Evolutionary conservation across 2,113 vertebrate genomes (phyloP), one percentile per base, ranked within the genome.

Genomic region (Suncus etruscus): DNA sequence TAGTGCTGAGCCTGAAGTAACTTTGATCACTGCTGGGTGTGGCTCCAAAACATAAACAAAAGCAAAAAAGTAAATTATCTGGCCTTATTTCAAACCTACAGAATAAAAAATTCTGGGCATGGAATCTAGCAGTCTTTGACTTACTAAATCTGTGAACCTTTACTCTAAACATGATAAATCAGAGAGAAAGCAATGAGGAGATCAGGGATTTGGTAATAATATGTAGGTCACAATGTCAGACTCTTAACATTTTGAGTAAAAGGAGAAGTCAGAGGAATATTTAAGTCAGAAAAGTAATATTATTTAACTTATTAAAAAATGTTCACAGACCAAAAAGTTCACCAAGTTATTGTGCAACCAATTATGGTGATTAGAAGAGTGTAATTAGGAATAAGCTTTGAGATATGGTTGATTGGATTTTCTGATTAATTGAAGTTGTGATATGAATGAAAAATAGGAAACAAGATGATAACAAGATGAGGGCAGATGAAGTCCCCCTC

Each of bases 151-250:
- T 72, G 73, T 88, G 70, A 78, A 69, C 32, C 45, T 72, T 47
- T 61, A 63, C 77, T 80, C 16, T 72, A 80, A 94, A 77, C 24
- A 83, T 85, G 69, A 81, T 74, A 72, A 72, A 72, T 48, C 11
- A 75, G 61, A 69, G 39, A 54, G 39, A 75, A 25, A 69, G 18
- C n/a, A 76, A 20, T 69, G 50, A 76, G 83, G 82, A 83, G 24
- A 29, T 87, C 27, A 89, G 58, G 85, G 68, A 75, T 15, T 39
- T 84, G 24, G 11, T 69, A 6, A n/a, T n/a, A n/a, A n/a, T n/a
- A n/a, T n/a, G 32, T 18, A 66, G 14, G 29, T 31, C 18, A 88
- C 24, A 54, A 29, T 39, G 69, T 72, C 83, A 51, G 50, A 87
- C 63, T 83, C 82, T 69, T 92, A 25, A 66, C 66, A 72, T 80